Evolutionary conservation across 2,113 vertebrate species (phyloP).

Genomic region (Aspiorhynchus laticeps): DNA sequence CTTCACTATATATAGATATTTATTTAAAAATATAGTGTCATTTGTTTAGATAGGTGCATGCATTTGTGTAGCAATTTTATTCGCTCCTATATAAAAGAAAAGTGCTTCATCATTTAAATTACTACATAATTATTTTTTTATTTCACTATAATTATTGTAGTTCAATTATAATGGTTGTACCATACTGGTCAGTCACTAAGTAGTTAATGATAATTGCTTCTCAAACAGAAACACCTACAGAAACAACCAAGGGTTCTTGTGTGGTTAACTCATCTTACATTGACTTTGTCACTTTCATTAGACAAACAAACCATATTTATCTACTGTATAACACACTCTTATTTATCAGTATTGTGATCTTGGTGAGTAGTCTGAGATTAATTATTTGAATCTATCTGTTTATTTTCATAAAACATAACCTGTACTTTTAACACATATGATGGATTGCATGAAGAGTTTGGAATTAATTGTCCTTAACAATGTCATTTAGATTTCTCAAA

Average conservation of each 20-base stretch:
- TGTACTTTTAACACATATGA: constrained; percentile 42
- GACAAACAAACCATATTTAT: constrained; percentile 62
- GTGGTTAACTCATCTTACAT: not conserved
- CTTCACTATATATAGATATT: not conserved
- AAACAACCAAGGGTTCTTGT: constrained; percentile 5
- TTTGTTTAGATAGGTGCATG: constrained; percentile 12
- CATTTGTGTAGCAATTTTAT: constrained; percentile 7
- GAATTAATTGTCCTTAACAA: not conserved
- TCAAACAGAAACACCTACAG: not conserved
- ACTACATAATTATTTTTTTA: not conserved
- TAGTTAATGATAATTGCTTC: constrained; percentile 24
- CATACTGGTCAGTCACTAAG: not conserved
- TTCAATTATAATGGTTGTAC: not conserved
- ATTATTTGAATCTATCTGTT: constrained; percentile 42
- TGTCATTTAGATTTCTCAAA: not conserved
- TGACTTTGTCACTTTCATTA: constrained; percentile 56
- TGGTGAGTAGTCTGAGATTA: constrained; percentile 44
- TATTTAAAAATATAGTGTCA: not conserved
- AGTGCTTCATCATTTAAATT: not conserved
- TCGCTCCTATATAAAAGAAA: not conserved
- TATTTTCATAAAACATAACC: constrained; percentile 46
- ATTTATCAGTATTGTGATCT: constrained; percentile 47
- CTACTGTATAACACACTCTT: not conserved
- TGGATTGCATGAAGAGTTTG: constrained; percentile 50
- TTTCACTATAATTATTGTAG: not conserved